Percentiles rank a stretch among this genome's conserved stretches.
Conservation (phyloP, 2,888 invertebrate species). For the Melolontha melolontha region DNA sequence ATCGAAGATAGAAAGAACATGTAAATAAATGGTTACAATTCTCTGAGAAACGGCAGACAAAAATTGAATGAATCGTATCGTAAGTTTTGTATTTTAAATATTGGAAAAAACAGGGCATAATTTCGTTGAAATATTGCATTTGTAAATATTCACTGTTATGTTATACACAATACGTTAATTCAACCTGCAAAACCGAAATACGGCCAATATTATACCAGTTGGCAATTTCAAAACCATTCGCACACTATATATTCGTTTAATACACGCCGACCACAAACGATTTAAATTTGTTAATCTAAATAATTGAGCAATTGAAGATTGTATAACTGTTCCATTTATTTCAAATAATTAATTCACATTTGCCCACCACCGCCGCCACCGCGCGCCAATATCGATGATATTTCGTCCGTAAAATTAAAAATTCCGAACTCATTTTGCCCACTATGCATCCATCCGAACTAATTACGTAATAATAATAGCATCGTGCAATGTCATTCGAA, state of each 20-base stretch:
- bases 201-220: conserved; percentile 5
- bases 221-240: conserved; percentile 19
- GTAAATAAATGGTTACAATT: no score
- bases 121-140: no score
- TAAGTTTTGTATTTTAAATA: no score
- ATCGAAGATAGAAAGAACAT: no score
- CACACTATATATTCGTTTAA: conserved; percentile 14
- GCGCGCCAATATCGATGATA: conserved; percentile 1
- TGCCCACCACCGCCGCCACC: background rate
- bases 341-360: conserved; percentile 1
- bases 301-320: conserved; percentile 21
- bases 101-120: no score
- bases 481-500: no score
- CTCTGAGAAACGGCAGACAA: no score
- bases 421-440: no score
- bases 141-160: no score
- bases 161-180: background rate
- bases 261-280: conserved; percentile 5
- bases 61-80: no score
- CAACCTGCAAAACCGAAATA: background rate
- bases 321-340: conserved; percentile 18
- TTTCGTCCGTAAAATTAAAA: background rate
- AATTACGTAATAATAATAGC: no score
- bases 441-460: no score
- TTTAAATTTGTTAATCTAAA: conserved; percentile 28